Base-by-base conservation (phyloP, 1,140 invertebrate species). In the Anoplophora glabripennis region DNA sequence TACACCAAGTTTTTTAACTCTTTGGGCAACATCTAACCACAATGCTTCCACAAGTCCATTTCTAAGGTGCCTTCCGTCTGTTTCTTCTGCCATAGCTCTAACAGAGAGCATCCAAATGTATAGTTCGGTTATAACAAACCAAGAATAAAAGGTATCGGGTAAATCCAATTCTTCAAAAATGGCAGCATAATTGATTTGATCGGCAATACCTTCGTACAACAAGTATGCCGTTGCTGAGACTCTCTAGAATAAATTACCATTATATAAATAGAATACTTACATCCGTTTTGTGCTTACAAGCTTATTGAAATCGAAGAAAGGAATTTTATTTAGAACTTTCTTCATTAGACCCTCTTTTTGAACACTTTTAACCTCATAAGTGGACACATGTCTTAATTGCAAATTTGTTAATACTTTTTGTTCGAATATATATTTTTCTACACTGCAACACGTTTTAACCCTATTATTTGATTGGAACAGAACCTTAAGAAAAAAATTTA, bases 91-190 rank as follows among this genome's bases (percentile, higher is more conserved):
- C 88, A 92, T 92, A 5, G 85, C 81, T 41, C 91, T 79, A 11
- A 86, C 81, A 70, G 87, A 77, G 7, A 93, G 64, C 78, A 94
- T 83, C 92, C 92, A 94, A 1, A 93, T 81, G 74, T 94, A 90
- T 12, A 94, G 75, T 74, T 93, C 90, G 1, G 88, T 91, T 2
- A 93, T 76, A 1, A 86, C 71, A 74, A 92, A 94, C 90, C 90
- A 93, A 1, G 90, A 91, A 63, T 83, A 82, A 72, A 91, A 91
- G 34, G 89, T 90, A 65, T 94, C 90, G 15, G 83, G 79, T 70
- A 93, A 74, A 41, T 86, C 76, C 53, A 88, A 85, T 69, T 84
- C 83, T 79, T 78, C 66, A 77, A 87, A 83, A 76, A 84, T 85
- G 49, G 81, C 75, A 1, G 73, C 59, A 68, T 86, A 86, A 57